A percentile compares a stretch with the other conserved stretches of the same genome.
phyloP scores from a whole-genome alignment of 2,888 invertebrate species.

The Megalurothrips usitatus region DNA sequence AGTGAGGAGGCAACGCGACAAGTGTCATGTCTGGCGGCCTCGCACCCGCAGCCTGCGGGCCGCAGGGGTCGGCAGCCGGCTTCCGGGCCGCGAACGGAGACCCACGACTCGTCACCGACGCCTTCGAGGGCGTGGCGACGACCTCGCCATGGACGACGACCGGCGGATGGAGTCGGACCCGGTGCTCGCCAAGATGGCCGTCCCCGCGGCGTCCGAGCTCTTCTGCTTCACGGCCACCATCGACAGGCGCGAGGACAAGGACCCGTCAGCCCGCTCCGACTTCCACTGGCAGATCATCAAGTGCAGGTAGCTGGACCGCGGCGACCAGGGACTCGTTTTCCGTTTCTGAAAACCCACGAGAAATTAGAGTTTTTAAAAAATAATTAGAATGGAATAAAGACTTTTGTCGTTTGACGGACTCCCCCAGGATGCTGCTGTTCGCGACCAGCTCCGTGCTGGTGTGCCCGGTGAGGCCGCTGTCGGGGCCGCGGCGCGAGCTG shows the following conservation, averaged over 20 bases:
- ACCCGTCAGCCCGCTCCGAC: constrained; percentile 36
- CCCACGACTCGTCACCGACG: too few species aligned
- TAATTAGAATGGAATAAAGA: neutral
- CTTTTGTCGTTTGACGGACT: neutral
- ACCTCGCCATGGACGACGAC: too few species aligned
- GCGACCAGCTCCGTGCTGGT: constrained; percentile 24
- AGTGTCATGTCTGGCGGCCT: too few species aligned
- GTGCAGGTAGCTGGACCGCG: constrained; percentile 38
- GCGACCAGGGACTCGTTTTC: too few species aligned
- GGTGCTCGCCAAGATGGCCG: neutral
- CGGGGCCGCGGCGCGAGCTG: neutral
- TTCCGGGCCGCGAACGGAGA: too few species aligned
- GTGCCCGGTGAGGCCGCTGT: neutral
- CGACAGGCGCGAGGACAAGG: constrained; percentile 33
- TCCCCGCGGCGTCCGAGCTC: constrained; percentile 34
- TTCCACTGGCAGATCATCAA: constrained; percentile 38
- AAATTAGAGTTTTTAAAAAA: too few species aligned
- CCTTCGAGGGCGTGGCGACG: too few species aligned
- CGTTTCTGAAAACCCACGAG: too few species aligned
- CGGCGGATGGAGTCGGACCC: neutral
- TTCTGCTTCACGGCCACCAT: constrained; percentile 35
- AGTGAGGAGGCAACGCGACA: too few species aligned
- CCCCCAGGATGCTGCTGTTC: constrained; percentile 29
- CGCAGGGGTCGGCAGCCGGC: too few species aligned
- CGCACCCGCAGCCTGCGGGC: too few species aligned